These are phyloP conservation scores for Caenorhabditis plicata DNA, from an alignment of 2,888 invertebrate species.

Conservation along the genomic window DNA sequence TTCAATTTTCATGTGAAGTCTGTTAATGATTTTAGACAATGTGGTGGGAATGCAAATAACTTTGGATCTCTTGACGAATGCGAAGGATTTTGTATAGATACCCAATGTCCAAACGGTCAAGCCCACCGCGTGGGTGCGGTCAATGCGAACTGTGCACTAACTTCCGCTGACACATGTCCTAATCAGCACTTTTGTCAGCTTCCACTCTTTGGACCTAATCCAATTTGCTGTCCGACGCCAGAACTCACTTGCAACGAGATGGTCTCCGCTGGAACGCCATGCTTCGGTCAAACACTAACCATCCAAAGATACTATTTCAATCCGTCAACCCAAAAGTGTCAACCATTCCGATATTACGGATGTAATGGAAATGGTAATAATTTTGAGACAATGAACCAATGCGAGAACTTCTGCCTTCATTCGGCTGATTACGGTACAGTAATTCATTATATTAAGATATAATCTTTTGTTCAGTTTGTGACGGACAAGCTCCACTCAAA, in stretches of 20 bases:
- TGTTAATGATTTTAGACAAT: conserved; percentile 52
- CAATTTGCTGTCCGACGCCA: conserved; percentile 59
- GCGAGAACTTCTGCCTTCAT: conserved; percentile 55
- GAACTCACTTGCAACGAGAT: conserved; percentile 55
- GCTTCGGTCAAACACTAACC: conserved; percentile 58
- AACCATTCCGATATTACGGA: conserved; percentile 64
- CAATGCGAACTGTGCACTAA: conserved; percentile 56
- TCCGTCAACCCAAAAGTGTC: conserved; percentile 54
- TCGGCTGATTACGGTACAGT: conserved; percentile 47
- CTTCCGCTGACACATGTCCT: conserved; percentile 54
- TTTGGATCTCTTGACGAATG: conserved; percentile 64
- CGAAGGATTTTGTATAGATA: conserved; percentile 64
- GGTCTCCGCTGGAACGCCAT: conserved; percentile 62
- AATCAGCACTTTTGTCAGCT: conserved; percentile 55
- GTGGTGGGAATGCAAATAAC: conserved; percentile 64
- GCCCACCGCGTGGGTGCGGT: conserved; percentile 59
- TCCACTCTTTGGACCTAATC: conserved; percentile 56
- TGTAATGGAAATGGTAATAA: conserved; percentile 62
- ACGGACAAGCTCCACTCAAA: conserved; percentile 56
- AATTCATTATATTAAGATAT: background rate
- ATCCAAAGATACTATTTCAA: conserved; percentile 61
- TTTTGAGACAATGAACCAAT: conserved; percentile 55
- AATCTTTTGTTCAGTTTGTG: conserved; percentile 48
- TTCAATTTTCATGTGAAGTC: background rate
- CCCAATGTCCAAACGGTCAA: conserved; percentile 57